These are phyloP conservation scores for Conistra vaccinii DNA, from an alignment of 2,888 invertebrate species.

Conservation along the genomic window DNA sequence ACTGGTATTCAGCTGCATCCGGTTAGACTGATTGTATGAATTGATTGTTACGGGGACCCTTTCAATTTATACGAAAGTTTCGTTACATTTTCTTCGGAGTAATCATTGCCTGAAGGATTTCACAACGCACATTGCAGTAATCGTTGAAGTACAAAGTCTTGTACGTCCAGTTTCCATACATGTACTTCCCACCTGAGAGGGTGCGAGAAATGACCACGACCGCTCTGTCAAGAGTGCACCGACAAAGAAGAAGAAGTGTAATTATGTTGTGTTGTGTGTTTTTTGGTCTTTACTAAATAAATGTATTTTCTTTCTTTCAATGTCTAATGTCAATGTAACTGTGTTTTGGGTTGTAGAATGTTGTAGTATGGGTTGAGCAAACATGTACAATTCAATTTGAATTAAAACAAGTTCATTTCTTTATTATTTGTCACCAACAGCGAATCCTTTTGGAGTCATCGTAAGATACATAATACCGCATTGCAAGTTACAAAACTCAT, in stretches of 20 bases:
- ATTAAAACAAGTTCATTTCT: neutral
- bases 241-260: no score
- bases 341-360: neutral
- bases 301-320: no score
- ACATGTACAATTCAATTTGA: neutral
- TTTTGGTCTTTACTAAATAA: no score
- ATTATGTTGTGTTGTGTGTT: no score
- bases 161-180: constrained; percentile 57
- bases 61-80: neutral
- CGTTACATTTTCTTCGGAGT: constrained; percentile 27
- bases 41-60: no score
- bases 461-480: constrained; percentile 36
- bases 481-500: constrained; percentile 57
- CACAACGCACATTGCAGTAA: constrained; percentile 43
- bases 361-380: neutral
- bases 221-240: no score
- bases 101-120: neutral
- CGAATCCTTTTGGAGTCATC: constrained; percentile 32
- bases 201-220: constrained; percentile 7
- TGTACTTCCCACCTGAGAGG: constrained; percentile 43
- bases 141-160: constrained; percentile 35
- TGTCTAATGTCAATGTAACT: neutral
- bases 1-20: no score
- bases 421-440: constrained; percentile 6
- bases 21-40: no score